Evolutionary conservation across 2,113 vertebrate genomes (phyloP).

Genomic region (Arvicanthis niloticus): DNA sequence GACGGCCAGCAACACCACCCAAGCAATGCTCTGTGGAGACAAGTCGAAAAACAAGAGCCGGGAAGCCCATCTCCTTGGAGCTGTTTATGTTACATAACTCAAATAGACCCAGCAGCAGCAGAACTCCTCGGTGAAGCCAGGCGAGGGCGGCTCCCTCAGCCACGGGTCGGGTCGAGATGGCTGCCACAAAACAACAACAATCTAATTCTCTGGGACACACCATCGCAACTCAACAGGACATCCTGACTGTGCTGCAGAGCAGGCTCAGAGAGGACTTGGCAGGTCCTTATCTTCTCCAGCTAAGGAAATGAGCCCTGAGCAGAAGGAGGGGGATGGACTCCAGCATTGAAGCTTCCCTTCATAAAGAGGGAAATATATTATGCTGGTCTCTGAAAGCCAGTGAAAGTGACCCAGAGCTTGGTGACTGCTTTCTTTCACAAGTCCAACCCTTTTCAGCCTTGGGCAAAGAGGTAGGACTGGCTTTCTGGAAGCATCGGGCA

Average conservation of each 20-base stretch:
- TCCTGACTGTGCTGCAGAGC: not conserved
- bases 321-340: not conserved
- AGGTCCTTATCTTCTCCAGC: not conserved
- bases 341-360: not conserved
- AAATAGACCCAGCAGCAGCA: conserved; percentile 67
- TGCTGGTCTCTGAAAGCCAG: not conserved
- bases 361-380: not conserved
- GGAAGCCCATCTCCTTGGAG: conserved; percentile 76
- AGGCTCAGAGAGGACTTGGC: not conserved
- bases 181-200: not conserved
- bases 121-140: conserved; percentile 14
- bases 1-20: conserved; percentile 42
- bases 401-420: not conserved
- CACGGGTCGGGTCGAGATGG: not conserved
- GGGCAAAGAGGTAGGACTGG: not conserved
- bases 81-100: conserved; percentile 79
- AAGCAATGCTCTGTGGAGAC: conserved; percentile 44
- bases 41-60: conserved; percentile 39
- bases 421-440: not conserved
- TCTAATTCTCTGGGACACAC: not conserved
- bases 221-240: not conserved
- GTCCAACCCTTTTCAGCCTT: not conserved
- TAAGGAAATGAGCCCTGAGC: not conserved
- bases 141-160: not conserved
- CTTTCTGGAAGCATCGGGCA: not conserved